Evolutionary conservation across 1,140 invertebrate genomes (phyloP), one percentile per base, ranked within the genome.

Genomic region (Drosophila athabasca): DNA sequence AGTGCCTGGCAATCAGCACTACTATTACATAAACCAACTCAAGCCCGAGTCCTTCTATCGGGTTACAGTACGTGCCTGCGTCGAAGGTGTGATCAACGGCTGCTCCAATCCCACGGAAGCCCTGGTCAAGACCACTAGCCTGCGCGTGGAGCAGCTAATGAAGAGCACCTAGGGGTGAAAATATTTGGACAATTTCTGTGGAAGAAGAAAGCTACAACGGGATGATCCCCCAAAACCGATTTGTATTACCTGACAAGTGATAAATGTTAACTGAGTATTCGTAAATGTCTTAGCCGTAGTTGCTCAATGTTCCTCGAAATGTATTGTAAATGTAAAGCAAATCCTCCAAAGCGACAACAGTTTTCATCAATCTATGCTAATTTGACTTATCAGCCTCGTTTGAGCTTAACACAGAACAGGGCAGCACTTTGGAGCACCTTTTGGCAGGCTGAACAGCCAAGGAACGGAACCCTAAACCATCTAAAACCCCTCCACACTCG

Each of bases 301-400:
- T 57, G 59, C 41, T 53, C 31, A 61, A 62, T 61, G 79, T 84
- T 76, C 65, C 62, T 76, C 53, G 50, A 46, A 62, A 75, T 84
- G 58, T 62, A 70, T 70, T 62, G 46, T 65, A 75, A 60, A 66
- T 61, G 59, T 57, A 52, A 55, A 46, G 55, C 59, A 74, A 78
- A 83, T 69, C 77, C 51, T 59, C 64, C 67, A 65, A 74, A 65
- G 58, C 53, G 39, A 43, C 35, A 45, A 52, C 58, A 75, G 54
- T 31, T 74, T 75, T 54, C 54, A 45, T 74, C 54, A 74, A 77
- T 80, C 65, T 78, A 81, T 71, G 68, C 61, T 85, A 87, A 74
- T 85, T 87, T 87, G 78, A 77, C 64, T 74, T 85, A 70, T 64
- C 54, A 62, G 82, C 82, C 82, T 81, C 62, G 57, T 67, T 39